Conservation (phyloP, 2,797 vertebrate genomes). For the Artibeus lituratus region DNA sequence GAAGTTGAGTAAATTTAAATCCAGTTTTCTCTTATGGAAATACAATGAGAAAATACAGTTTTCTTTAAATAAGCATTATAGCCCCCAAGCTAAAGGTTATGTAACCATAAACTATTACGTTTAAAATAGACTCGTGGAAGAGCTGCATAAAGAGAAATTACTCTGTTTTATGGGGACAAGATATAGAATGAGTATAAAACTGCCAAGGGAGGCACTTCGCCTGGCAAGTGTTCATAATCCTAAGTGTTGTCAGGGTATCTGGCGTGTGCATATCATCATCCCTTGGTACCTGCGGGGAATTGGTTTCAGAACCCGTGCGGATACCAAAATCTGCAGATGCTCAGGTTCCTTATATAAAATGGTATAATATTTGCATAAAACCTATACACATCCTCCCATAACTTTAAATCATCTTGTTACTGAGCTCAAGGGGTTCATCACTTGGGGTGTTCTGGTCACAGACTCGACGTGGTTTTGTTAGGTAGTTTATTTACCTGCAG, state of each 20-base stretch:
- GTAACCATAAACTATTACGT: background rate
- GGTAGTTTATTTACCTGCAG: background rate
- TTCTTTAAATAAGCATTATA: background rate
- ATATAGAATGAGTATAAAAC: background rate
- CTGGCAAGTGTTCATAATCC: background rate
- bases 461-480: background rate
- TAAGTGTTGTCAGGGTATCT: background rate
- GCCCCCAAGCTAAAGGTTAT: background rate
- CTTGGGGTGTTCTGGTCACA: background rate
- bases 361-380: background rate
- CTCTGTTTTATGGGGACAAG: slow-evolving; percentile 4
- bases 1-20: background rate
- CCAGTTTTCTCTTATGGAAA: background rate
- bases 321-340: background rate
- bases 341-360: background rate
- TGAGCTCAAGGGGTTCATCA: background rate
- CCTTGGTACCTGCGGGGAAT: background rate
- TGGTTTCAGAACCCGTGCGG: background rate
- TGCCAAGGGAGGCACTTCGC: background rate
- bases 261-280: background rate
- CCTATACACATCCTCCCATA: background rate
- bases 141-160: background rate
- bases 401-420: background rate
- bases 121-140: background rate
- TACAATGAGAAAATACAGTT: background rate